These are phyloP conservation scores for Ammodytes marinus DNA, from an alignment of 2,113 vertebrate genomes.

Conservation along the genomic window DNA sequence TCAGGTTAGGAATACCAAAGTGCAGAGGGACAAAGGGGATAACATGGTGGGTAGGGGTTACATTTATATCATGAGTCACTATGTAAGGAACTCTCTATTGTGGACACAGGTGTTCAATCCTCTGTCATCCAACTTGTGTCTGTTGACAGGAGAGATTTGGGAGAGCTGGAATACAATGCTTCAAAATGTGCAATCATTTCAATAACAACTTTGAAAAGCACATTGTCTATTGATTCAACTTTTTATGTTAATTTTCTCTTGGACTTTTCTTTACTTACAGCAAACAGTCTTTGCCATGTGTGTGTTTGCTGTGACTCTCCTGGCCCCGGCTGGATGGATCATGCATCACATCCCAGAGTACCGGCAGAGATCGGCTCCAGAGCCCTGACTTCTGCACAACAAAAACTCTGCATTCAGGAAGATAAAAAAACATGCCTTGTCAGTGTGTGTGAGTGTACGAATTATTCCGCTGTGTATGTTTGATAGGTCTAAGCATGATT, in stretches of 20 bases:
- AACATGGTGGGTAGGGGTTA: constrained; percentile 19
- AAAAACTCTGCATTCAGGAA: background rate
- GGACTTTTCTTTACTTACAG: constrained; percentile 72
- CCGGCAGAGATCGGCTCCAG: constrained; percentile 72
- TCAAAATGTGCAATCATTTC: background rate
- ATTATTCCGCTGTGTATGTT: background rate
- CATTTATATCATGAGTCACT: constrained; percentile 46
- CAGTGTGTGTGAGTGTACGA: background rate
- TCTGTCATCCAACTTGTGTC: constrained; percentile 12
- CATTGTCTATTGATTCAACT: background rate
- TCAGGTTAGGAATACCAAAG: constrained; percentile 58
- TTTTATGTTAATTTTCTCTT: constrained; percentile 12
- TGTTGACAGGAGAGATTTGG: constrained; percentile 4
- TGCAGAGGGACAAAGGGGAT: constrained; percentile 53
- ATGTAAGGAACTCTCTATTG: constrained; percentile 29
- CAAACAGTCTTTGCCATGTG: constrained; percentile 82
- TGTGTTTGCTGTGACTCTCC: constrained; percentile 81
- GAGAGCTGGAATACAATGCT: background rate
- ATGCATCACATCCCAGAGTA: constrained; percentile 84
- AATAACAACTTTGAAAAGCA: background rate
- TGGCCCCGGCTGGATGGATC: constrained; percentile 88
- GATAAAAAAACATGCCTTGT: background rate
- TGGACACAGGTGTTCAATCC: constrained; percentile 26
- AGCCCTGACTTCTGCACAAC: constrained; percentile 45
- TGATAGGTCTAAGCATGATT: background rate